phyloP scores from a whole-genome alignment of 2,888 invertebrate genomes.

The Clitarchus hookeri region DNA sequence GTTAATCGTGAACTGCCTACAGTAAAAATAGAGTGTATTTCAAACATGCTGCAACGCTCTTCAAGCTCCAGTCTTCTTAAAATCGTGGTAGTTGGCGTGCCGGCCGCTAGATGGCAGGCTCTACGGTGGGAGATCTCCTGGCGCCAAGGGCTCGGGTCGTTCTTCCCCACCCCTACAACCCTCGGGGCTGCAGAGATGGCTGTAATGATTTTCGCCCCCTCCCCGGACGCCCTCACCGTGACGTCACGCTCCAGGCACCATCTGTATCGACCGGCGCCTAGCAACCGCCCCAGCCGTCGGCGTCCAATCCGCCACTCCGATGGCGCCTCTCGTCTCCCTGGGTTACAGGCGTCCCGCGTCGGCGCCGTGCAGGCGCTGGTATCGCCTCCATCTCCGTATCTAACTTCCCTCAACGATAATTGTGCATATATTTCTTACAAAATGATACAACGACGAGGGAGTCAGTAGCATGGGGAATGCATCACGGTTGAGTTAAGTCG shows the following conservation, averaged over 20 bases:
- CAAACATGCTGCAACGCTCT: too few relatives aligned
- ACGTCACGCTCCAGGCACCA: conserved; percentile 18
- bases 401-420: too few relatives aligned
- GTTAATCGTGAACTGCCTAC: too few relatives aligned
- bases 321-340: neutral
- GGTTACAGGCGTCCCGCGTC: neutral
- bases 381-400: too few relatives aligned
- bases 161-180: neutral
- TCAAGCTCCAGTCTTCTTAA: neutral
- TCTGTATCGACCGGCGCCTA: conserved; percentile 10
- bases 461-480: too few relatives aligned
- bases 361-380: too few relatives aligned
- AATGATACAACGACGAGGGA: too few relatives aligned
- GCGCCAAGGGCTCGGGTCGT: too few relatives aligned
- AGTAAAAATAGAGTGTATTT: too few relatives aligned
- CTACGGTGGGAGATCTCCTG: neutral
- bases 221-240: neutral
- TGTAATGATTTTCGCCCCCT: conserved; percentile 19
- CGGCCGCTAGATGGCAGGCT: conserved; percentile 20
- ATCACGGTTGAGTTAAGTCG: too few relatives aligned
- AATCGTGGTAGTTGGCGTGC: neutral
- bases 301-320: neutral
- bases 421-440: too few relatives aligned
- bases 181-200: neutral
- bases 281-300: neutral